Percentiles rank a stretch among this genome's conserved stretches.
Evolutionary conservation across 2,797 vertebrate genomes (phyloP).

Genomic region (Epinephelus malabaricus): DNA sequence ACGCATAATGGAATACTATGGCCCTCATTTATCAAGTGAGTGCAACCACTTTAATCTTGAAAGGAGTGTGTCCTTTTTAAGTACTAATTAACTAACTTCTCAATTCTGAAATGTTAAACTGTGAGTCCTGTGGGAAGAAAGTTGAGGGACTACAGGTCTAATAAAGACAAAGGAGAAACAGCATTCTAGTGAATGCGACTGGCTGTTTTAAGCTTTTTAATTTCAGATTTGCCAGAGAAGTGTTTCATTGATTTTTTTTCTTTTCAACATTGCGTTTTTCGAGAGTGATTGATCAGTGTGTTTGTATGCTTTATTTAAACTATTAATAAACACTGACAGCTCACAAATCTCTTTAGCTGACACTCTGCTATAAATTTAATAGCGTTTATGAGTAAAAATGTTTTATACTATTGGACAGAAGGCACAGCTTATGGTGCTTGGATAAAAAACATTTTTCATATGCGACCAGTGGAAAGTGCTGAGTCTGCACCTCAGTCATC

Average conservation of each 20-base stretch:
- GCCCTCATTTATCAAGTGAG: constrained; percentile 40
- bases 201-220: not conserved
- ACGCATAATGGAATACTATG: constrained; percentile 28
- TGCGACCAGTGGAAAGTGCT: constrained; percentile 4
- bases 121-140: not conserved
- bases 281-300: constrained; percentile 52
- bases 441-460: constrained; percentile 19
- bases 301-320: constrained; percentile 51
- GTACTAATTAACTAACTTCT: constrained; percentile 10
- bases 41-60: constrained; percentile 17
- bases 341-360: constrained; percentile 42
- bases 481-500: constrained; percentile 20
- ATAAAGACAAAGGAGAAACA: constrained; percentile 2
- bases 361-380: constrained; percentile 33
- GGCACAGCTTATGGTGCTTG: constrained; percentile 8
- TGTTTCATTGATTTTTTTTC: constrained; percentile 31
- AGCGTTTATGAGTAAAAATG: constrained; percentile 30
- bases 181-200: not conserved
- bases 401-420: constrained; percentile 21
- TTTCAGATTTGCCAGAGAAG: constrained; percentile 42
- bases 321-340: constrained; percentile 55
- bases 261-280: constrained; percentile 17
- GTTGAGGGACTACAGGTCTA: not conserved
- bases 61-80: constrained; percentile 7
- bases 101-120: not conserved